Percentiles rank a stretch among this genome's conserved stretches.
phyloP scores from a whole-genome alignment of 2,797 vertebrate genomes.

The Dipus sagitta region DNA sequence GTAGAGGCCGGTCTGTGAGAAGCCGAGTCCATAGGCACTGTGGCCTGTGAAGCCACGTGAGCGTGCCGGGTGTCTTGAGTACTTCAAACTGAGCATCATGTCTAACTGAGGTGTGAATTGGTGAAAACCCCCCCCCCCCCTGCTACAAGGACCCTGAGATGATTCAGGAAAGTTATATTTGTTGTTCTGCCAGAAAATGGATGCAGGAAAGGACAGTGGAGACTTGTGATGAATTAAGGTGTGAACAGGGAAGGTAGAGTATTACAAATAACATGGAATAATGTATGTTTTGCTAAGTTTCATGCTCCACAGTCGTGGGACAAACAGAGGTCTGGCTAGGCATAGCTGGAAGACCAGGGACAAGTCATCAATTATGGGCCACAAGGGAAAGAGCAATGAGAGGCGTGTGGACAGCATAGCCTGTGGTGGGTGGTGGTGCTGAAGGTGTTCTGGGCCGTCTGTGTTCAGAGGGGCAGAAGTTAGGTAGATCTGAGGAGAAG shows the following conservation, averaged over 20 bases:
- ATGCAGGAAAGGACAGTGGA: not conserved
- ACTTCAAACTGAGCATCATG: not conserved
- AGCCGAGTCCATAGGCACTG: not conserved
- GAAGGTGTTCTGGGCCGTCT: not conserved
- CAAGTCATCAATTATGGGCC: not conserved
- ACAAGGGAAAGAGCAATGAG: not conserved
- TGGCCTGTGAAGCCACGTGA: rapidly evolving
- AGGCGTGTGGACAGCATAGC: not conserved
- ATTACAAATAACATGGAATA: not conserved
- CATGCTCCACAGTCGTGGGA: not conserved
- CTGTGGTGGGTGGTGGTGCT: not conserved
- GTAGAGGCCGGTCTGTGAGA: not conserved
- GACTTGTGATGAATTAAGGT: not conserved
- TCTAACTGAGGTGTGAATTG: not conserved
- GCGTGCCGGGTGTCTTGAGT: not conserved
- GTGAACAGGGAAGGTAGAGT: not conserved
- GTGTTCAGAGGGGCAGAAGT: not conserved
- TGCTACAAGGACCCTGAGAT: not conserved
- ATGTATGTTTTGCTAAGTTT: not conserved
- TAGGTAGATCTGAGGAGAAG: not conserved
- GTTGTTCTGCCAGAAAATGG: not conserved
- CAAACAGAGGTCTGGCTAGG: not conserved
- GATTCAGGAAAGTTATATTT: not conserved
- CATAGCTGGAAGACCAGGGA: not conserved
- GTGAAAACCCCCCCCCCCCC: not conserved